These are phyloP conservation scores for Notarius quadriscutis DNA, from an alignment of 2,113 vertebrate species.

Conservation along the genomic window DNA sequence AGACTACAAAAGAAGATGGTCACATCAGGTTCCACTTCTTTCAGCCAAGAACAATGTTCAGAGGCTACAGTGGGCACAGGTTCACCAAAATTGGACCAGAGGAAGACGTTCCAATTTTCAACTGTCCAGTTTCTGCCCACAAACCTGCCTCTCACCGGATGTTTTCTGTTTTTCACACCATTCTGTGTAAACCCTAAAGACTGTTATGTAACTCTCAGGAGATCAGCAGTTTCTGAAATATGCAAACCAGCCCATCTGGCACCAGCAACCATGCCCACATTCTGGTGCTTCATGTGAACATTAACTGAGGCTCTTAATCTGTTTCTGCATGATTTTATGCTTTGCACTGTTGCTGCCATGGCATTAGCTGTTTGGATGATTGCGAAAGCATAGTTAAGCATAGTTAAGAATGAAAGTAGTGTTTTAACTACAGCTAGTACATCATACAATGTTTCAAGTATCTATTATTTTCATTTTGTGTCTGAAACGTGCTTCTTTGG, in stretches of 20 bases:
- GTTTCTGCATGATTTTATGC: not conserved
- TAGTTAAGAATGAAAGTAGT: not conserved
- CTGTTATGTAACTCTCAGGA: too few relatives aligned
- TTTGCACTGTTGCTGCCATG: not conserved
- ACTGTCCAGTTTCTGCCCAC: not conserved
- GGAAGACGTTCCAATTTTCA: not conserved
- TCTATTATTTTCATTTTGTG: not conserved
- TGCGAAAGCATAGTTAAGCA: not conserved
- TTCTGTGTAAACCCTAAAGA: too few relatives aligned
- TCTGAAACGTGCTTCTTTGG: not conserved
- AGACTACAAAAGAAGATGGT: too few relatives aligned
- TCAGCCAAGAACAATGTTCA: not conserved
- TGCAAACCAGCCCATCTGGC: not conserved
- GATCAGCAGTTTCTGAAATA: too few relatives aligned
- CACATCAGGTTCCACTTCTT: not conserved
- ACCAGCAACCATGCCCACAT: not conserved
- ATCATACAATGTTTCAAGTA: not conserved
- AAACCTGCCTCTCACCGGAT: not conserved
- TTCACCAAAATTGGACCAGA: not conserved
- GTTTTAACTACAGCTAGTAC: not conserved
- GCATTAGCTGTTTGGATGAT: not conserved
- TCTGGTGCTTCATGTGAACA: not conserved
- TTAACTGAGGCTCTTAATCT: not conserved
- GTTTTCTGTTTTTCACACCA: not conserved
- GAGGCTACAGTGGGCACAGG: too few relatives aligned